A percentile compares a stretch with the other conserved stretches of the same genome.
Conservation (phyloP, 2,888 invertebrate species). For the Xylota segnis region DNA sequence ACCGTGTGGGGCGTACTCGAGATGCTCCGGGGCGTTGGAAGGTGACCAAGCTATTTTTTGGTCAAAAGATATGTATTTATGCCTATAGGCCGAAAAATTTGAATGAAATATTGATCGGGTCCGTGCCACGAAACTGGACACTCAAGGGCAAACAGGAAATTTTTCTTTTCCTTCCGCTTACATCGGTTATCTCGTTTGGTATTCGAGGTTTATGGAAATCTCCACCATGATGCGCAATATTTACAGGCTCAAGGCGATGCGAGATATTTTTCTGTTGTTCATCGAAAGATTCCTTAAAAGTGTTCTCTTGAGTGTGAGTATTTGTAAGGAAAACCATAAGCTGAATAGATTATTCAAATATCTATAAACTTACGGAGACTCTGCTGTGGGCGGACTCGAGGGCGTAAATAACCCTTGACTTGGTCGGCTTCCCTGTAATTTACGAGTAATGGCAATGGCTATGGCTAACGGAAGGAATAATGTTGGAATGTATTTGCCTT, state of each 20-base stretch:
- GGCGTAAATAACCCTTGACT: constrained; percentile 3
- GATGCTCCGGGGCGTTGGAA: neutral
- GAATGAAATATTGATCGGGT: constrained; percentile 7
- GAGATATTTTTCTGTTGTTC: constrained; percentile 1
- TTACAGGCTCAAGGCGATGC: constrained; percentile 1
- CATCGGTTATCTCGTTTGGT: neutral
- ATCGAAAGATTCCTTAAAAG: neutral
- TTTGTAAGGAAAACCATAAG: neutral
- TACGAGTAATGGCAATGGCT: neutral
- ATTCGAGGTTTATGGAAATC: neutral
- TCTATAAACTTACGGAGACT: neutral
- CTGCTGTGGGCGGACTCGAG: neutral
- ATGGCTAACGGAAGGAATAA: neutral
- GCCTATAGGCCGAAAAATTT: constrained; percentile 4
- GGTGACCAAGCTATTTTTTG: neutral
- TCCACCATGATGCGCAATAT: neutral
- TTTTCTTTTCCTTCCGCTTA: neutral
- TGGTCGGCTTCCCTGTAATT: neutral
- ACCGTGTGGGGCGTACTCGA: constrained; percentile 9
- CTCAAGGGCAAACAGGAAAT: neutral
- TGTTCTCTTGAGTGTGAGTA: neutral
- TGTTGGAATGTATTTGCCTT: neutral
- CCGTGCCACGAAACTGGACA: neutral
- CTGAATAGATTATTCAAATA: neutral
- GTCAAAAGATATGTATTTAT: constrained; percentile 5